Evolutionary conservation across 2,797 vertebrate genomes (phyloP), one percentile per base, ranked within the genome.

Genomic region (Helostoma temminkii): DNA sequence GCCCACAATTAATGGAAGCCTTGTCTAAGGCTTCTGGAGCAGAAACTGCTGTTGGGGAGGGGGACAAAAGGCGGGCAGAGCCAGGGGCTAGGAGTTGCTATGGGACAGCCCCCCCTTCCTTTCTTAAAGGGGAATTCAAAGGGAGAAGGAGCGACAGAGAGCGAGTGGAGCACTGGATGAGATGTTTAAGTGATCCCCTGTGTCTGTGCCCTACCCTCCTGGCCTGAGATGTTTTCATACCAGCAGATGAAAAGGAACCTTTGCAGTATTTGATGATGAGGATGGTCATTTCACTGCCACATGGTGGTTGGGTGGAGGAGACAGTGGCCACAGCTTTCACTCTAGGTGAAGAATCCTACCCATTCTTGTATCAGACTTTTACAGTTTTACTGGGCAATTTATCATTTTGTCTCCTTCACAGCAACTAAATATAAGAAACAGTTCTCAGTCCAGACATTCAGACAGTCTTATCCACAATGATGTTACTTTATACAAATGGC

Each of bases 1-100:
- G 93, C 94, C 92, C 25, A 76, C 95, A 97, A 97, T 98, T 98
- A 97, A 98, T 96, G 96, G 95, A 94, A 91, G 92, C 95, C 95
- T 98, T 98, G 96, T 98, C 95, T 94, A 69, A 93, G 94, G 88
- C 93, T 90, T 88, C 91, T 94, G 95, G 94, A 95, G 95, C 95
- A 96, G 96, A 97, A 96, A 98, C 95, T 95, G 95, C 96, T 94
- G 94, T 92, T 88, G 50, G 88, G 91, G 91, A 89, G 88, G 89
- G 88, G 88, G 84, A 89, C 91, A 92, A 92, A 91, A 88, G 88
- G 80, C 75, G 75, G 76, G 76, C 71, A 78, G 87, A 89, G 79
- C 76, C 30, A 21, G 79, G 81, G 76, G 81, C 80, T 86, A 75
- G 93, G 93, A 93, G 93, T 90, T 92, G 94, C 94, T 93, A 93